Conservation (phyloP, 2,113 vertebrate species). For the Antechinus stuartii region DNA sequence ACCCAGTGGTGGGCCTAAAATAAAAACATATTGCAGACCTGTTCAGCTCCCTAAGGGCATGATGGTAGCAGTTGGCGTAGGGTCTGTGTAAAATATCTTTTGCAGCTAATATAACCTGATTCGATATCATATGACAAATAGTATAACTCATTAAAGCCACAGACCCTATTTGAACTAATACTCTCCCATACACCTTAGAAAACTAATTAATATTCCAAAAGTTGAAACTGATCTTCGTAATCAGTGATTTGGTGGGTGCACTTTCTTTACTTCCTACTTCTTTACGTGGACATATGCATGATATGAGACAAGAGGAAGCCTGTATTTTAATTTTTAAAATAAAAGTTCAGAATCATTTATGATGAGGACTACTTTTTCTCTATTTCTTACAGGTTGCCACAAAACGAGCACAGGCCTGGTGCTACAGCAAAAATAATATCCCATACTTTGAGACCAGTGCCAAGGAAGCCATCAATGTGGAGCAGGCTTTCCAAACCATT, state of each 20-base stretch:
- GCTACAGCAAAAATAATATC: constrained; percentile 99
- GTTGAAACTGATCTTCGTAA: not conserved
- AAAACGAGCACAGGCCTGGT: constrained; percentile 98
- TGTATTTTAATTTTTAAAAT: not conserved
- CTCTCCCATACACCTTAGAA: not conserved
- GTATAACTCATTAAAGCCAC: not conserved
- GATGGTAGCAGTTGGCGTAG: not conserved
- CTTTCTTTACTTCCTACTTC: not conserved
- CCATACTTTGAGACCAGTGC: constrained; percentile 99
- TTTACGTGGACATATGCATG: not conserved
- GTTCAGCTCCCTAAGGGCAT: not conserved
- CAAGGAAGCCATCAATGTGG: constrained; percentile 99
- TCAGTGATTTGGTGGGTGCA: not conserved
- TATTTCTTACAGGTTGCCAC: constrained; percentile 92
- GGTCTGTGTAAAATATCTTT: not conserved
- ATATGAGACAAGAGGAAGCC: no score
- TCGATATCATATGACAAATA: not conserved
- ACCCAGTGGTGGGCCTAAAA: not conserved
- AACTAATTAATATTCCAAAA: not conserved
- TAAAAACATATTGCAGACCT: not conserved
- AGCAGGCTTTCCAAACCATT: constrained; percentile 99
- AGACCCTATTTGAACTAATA: not conserved
- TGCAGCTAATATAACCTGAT: not conserved
- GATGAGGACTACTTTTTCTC: not conserved
- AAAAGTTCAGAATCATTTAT: not conserved